Conservation (phyloP, 2,113 vertebrate species). For the Malurus alboscapulatus region DNA sequence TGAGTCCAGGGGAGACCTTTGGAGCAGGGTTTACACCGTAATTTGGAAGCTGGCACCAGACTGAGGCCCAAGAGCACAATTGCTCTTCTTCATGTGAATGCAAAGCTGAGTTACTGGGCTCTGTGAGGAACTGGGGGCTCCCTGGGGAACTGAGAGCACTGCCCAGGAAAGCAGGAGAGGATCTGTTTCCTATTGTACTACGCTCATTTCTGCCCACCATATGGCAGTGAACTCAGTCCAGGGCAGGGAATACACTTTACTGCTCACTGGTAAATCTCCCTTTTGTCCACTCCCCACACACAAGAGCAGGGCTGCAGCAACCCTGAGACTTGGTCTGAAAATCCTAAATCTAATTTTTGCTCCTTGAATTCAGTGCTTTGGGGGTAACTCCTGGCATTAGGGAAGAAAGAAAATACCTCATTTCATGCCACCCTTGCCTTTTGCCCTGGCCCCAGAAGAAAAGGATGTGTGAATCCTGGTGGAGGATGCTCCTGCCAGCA, state of each 20-base stretch:
- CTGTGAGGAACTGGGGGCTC: neutral
- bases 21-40: neutral
- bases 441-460: neutral
- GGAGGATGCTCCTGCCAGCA: neutral
- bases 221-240: neutral
- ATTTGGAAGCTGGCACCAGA: neutral
- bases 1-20: neutral
- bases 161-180: neutral
- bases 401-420: neutral
- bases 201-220: neutral
- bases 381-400: neutral
- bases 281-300: neutral
- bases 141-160: neutral
- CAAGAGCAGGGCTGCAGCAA: neutral
- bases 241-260: neutral
- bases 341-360: neutral
- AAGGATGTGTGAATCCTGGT: neutral
- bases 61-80: neutral
- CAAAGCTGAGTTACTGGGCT: neutral
- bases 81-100: neutral
- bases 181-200: neutral
- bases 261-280: neutral
- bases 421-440: neutral
- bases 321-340: neutral
- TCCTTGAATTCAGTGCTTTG: neutral